Conservation (phyloP, 2,888 invertebrate genomes). For the Drosophila paracracens region DNA sequence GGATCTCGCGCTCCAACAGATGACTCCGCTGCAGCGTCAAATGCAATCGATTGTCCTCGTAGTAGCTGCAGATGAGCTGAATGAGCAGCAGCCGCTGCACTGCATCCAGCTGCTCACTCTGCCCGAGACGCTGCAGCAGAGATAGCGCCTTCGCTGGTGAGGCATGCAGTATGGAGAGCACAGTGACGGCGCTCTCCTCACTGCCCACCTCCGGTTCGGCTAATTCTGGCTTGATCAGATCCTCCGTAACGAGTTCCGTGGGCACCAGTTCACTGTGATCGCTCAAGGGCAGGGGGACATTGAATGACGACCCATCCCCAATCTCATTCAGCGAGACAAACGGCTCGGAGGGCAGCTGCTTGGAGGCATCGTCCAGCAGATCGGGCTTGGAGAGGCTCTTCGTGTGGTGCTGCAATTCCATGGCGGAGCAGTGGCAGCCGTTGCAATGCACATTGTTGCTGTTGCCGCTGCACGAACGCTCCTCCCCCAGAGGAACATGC, state of each 20-base stretch:
- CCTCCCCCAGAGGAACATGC: constrained; percentile 26
- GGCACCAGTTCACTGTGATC: constrained; percentile 39
- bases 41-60: constrained; percentile 77
- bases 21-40: constrained; percentile 77
- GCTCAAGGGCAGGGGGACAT: constrained; percentile 31
- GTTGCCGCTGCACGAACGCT: background rate
- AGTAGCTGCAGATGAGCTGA: constrained; percentile 77
- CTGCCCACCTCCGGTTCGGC: constrained; percentile 27
- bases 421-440: constrained; percentile 55
- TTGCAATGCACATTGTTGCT: constrained; percentile 44
- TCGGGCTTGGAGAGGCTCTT: constrained; percentile 38
- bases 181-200: constrained; percentile 49
- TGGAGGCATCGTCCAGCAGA: constrained; percentile 41
- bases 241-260: constrained; percentile 31
- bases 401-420: background rate
- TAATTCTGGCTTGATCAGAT: constrained; percentile 42
- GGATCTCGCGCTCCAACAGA: constrained; percentile 75
- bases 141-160: constrained; percentile 63
- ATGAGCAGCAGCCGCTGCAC: constrained; percentile 73
- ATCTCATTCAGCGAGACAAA: constrained; percentile 57
- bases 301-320: constrained; percentile 33
- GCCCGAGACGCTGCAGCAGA: constrained; percentile 62
- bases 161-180: constrained; percentile 67
- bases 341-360: constrained; percentile 59
- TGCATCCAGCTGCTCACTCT: constrained; percentile 65